A percentile compares a stretch with the other conserved stretches of the same genome.
Evolutionary conservation across 2,113 vertebrate species (phyloP).

Genomic region (Poeciliopsis turrubarensis): DNA sequence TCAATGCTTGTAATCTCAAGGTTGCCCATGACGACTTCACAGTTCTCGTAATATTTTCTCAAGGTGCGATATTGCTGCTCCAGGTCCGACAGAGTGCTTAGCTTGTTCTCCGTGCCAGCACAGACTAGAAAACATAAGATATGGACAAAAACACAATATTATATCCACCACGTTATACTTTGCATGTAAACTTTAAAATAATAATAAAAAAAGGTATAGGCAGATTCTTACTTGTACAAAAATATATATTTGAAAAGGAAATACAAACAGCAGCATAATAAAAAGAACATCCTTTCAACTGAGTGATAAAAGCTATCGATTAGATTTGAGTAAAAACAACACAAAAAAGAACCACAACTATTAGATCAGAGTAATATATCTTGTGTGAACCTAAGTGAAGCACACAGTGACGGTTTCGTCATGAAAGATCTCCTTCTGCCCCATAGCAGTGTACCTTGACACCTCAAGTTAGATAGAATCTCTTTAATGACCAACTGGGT

Average conservation of each 20-base stretch:
- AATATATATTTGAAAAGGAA: not conserved
- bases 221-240: not conserved
- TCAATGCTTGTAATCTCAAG: conserved; percentile 99
- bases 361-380: not conserved
- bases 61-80: conserved; percentile 96
- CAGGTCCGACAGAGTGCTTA: conserved; percentile 96
- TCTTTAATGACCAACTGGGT: conserved; percentile 81
- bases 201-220: not conserved
- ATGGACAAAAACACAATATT: conserved; percentile 13
- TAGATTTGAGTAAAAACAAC: not conserved
- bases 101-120: conserved; percentile 95
- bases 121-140: conserved; percentile 83
- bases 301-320: not conserved
- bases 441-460: conserved; percentile 15
- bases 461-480: conserved; percentile 35
- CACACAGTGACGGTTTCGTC: not conserved
- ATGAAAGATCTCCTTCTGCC: conserved; percentile 1
- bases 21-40: conserved; percentile 99
- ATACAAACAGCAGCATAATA: not conserved
- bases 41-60: conserved; percentile 98
- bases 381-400: not conserved
- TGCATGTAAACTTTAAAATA: not conserved
- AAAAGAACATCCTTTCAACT: not conserved
- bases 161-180: not conserved
- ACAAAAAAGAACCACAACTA: too few species aligned